Conservation (phyloP, 1,140 invertebrate genomes). For the Heliothis subflexa region DNA sequence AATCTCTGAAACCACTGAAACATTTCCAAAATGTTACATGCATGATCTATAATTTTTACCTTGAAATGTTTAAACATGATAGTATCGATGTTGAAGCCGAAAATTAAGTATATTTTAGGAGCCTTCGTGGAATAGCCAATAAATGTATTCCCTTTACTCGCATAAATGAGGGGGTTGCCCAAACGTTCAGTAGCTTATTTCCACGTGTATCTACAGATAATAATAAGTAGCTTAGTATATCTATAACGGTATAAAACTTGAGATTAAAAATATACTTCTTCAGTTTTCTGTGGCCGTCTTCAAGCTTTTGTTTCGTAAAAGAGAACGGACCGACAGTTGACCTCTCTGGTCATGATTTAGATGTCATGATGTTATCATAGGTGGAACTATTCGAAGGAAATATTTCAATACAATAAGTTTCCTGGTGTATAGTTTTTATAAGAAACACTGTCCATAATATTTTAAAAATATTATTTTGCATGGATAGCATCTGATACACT, state of each 20-base stretch:
- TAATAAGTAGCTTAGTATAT: background rate
- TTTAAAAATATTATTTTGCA: no score
- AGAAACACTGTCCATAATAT: no score
- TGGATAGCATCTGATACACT: background rate
- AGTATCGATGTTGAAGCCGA: background rate
- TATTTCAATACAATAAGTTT: no score
- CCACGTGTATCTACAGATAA: background rate
- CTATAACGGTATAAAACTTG: background rate
- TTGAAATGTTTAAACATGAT: background rate
- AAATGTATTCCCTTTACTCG: conserved; percentile 9
- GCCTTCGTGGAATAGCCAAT: conserved; percentile 20
- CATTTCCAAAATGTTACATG: background rate
- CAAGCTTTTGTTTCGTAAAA: conserved; percentile 2
- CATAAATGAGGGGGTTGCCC: background rate
- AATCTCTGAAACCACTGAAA: background rate
- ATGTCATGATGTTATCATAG: background rate
- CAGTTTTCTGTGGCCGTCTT: background rate
- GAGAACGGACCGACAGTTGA: conserved; percentile 2
- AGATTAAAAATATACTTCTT: background rate
- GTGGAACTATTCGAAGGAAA: no score
- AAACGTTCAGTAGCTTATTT: conserved; percentile 8
- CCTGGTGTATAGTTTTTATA: no score
- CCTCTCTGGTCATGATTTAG: background rate
- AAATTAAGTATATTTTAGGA: background rate
- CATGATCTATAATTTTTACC: background rate